Evolutionary conservation across 2,888 invertebrate genomes (phyloP).

Genomic region (Pyrochroa serraticornis): DNA sequence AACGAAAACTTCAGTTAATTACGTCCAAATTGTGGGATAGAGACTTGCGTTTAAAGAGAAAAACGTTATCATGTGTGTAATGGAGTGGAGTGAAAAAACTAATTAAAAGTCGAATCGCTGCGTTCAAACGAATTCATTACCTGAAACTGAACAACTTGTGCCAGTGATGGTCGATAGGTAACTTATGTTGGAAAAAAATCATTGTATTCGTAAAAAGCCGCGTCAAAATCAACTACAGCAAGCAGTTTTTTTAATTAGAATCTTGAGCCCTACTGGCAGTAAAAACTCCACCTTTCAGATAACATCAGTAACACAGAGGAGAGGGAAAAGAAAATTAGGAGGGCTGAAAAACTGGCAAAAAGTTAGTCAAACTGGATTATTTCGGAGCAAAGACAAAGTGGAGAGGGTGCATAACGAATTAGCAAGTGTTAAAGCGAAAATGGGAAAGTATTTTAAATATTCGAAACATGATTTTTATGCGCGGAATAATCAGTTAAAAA

Average conservation of each 20-base stretch:
- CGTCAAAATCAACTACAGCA: conserved; percentile 39
- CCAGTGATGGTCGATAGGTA: conserved; percentile 8
- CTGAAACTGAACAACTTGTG: conserved; percentile 17
- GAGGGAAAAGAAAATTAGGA: conserved; percentile 50
- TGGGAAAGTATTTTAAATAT: conserved; percentile 38
- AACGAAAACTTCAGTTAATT: no score
- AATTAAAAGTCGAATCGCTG: conserved; percentile 9
- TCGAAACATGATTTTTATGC: conserved; percentile 40
- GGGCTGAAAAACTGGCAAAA: conserved; percentile 47
- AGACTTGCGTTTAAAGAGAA: no score
- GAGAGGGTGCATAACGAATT: conserved; percentile 51
- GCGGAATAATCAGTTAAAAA: conserved; percentile 15
- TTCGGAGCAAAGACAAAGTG: conserved; percentile 44
- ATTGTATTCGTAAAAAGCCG: not conserved
- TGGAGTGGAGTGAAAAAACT: conserved; percentile 8
- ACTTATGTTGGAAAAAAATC: not conserved
- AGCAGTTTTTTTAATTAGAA: conserved; percentile 50
- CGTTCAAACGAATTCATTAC: conserved; percentile 23
- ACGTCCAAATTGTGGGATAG: no score
- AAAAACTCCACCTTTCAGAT: conserved; percentile 48
- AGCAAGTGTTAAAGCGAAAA: conserved; percentile 46
- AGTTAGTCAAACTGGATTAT: conserved; percentile 51
- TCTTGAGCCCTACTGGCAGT: conserved; percentile 44
- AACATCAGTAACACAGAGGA: conserved; percentile 45
- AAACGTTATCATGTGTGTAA: not conserved